These are phyloP conservation scores for Drosophila sp. DNA, from an alignment of 1,140 invertebrate genomes.

Conservation along the genomic window DNA sequence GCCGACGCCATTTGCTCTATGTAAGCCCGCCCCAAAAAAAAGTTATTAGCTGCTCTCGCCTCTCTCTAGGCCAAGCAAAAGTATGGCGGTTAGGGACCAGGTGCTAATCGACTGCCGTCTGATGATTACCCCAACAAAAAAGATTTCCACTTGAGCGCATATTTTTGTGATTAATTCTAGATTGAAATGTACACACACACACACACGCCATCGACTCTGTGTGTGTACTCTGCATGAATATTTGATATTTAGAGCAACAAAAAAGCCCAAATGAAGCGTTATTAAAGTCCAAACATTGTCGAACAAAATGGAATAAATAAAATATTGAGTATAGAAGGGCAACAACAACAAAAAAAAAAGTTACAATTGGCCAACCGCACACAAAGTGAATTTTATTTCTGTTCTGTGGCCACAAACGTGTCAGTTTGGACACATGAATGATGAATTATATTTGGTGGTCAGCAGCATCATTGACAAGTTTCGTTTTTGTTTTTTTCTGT, in stretches of 20 bases:
- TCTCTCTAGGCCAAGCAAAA: slow-evolving; percentile 10
- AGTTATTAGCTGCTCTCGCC: slow-evolving; percentile 2
- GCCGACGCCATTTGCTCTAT: slow-evolving; percentile 37
- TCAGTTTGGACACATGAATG: slow-evolving; percentile 79
- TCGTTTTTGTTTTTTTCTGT: neutral
- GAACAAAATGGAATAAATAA: slow-evolving; percentile 21
- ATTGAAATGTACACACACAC: slow-evolving; percentile 32
- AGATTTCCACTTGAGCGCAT: slow-evolving; percentile 68
- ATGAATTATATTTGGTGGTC: slow-evolving; percentile 72
- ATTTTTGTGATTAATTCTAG: slow-evolving; percentile 74
- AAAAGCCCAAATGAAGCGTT: slow-evolving; percentile 17
- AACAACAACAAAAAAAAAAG: slow-evolving; percentile 52
- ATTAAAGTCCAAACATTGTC: slow-evolving; percentile 21
- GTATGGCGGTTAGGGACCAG: neutral
- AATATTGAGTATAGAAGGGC: slow-evolving; percentile 31
- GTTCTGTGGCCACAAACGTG: slow-evolving; percentile 76
- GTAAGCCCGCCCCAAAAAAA: neutral
- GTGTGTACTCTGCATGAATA: slow-evolving; percentile 49
- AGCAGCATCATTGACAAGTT: slow-evolving; percentile 23
- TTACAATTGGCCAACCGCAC: slow-evolving; percentile 61
- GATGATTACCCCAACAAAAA: slow-evolving; percentile 52
- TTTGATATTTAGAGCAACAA: slow-evolving; percentile 44
- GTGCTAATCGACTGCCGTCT: slow-evolving; percentile 58
- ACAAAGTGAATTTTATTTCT: slow-evolving; percentile 78
- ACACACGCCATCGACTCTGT: slow-evolving; percentile 34